Base-by-base conservation (phyloP, 2,888 invertebrate genomes). In the Buathra laborator region DNA sequence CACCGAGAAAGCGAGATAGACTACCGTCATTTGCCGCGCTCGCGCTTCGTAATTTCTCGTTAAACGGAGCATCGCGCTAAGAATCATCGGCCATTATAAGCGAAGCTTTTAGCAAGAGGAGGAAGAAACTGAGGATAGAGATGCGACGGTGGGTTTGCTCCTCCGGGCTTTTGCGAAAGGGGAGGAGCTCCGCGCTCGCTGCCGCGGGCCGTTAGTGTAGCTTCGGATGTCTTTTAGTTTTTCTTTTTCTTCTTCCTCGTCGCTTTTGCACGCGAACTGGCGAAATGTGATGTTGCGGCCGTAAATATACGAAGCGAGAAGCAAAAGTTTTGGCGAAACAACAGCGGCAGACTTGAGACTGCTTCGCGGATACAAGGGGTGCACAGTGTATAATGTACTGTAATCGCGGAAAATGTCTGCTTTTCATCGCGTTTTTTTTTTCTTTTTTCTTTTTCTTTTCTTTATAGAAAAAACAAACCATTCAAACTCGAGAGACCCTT, bases 21-120 rank as follows among this genome's bases (percentile, higher is more conserved):
- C 43, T 44, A 43, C 59, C 32, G 46, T 37, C n/a, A 12, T 46
- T 62, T 62, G 46, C 37, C 32, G 14, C 14, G n/a, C 68, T 51
- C 32, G 43, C 46, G 62, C 32, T 67, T 70, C 48, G 75, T 56
- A 66, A 79, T 75, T 83, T 77, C 70, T 83, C 66, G 77, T 85
- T 81, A 80, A 85, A 82, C 70, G 80, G 67, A 85, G 85, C 85
- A 76, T 68, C 75, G 74, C 77, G 48, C 70, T 56, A 79, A 80
- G 76, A 84, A 86, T 86, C 72, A 86, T 86, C 84, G 75, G 67
- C 81, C 75, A 84, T 82, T 84, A 86, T 59, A 29, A 79, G 67
- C 46, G 43, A 67, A 67, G 76, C 76, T 77, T 77, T 77, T 67
- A 77, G 76, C 67, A 66, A 66, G 64, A 67, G 48, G 48, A n/a